phyloP scores from a whole-genome alignment of 2,888 invertebrate species.

The Arge pagana region DNA sequence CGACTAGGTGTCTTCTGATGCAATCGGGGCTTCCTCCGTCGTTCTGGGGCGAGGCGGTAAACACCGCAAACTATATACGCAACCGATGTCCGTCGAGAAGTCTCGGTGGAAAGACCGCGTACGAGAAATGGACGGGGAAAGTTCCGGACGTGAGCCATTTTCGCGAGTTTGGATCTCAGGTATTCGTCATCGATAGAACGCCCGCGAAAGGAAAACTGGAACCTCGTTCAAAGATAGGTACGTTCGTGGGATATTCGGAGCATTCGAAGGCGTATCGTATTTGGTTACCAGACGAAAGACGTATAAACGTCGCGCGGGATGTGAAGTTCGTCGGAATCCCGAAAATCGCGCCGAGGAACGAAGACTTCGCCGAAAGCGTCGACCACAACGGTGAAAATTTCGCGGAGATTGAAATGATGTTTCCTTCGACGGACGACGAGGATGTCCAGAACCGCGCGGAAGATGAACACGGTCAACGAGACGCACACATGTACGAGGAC shows the following conservation, averaged over 20 bases:
- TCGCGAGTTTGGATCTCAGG: constrained; percentile 34
- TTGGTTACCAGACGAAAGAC: constrained; percentile 27
- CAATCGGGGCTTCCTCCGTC: constrained; percentile 27
- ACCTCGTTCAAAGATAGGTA: constrained; percentile 24
- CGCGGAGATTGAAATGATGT: background rate
- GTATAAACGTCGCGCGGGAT: constrained; percentile 26
- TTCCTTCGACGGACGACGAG: constrained; percentile 1
- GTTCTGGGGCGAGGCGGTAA: constrained; percentile 32
- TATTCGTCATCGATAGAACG: constrained; percentile 17
- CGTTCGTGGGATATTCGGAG: constrained; percentile 28
- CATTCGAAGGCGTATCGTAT: constrained; percentile 29
- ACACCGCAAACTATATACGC: constrained; percentile 29
- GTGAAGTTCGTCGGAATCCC: constrained; percentile 25
- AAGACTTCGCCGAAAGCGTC: too few species aligned
- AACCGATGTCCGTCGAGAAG: too few species aligned
- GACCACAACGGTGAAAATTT: too few species aligned
- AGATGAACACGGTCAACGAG: constrained; percentile 1
- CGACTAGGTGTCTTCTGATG: constrained; percentile 30
- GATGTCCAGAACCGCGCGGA: background rate
- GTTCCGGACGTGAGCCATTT: constrained; percentile 31
- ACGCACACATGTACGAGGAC: constrained; percentile 2
- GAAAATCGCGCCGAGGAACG: constrained; percentile 3
- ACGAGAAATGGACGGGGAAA: constrained; percentile 27
- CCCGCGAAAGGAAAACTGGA: constrained; percentile 27
- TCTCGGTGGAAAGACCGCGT: too few species aligned